phyloP scores from a whole-genome alignment of 2,113 vertebrate genomes.

The Bambusicola thoracicus region DNA sequence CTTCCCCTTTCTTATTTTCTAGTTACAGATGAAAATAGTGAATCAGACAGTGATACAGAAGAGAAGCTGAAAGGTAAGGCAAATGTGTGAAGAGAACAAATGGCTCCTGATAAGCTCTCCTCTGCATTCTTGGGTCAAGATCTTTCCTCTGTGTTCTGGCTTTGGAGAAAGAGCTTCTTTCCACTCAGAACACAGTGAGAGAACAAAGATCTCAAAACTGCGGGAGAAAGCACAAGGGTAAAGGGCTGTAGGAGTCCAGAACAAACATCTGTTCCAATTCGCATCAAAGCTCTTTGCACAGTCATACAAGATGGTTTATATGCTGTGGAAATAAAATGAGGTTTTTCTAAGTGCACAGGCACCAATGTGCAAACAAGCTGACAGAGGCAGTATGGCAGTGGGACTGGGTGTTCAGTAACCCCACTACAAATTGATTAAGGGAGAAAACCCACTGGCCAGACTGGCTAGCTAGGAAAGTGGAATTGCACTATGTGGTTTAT shows the following conservation, averaged over 20 bases:
- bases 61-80: slow-evolving; percentile 93
- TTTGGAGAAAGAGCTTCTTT: slow-evolving; percentile 11
- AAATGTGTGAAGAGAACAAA: background rate
- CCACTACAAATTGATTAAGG: background rate
- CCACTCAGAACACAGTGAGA: background rate
- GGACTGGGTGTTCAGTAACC: background rate
- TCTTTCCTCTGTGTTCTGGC: background rate
- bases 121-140: background rate
- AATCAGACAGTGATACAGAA: slow-evolving; percentile 96
- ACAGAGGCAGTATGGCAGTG: background rate
- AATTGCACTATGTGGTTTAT: background rate
- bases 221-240: background rate
- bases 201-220: background rate
- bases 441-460: background rate
- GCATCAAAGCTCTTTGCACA: background rate
- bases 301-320: background rate
- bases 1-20: background rate
- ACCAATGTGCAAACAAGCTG: background rate
- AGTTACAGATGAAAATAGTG: slow-evolving; percentile 97
- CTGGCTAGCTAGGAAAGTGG: background rate
- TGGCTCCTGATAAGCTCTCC: background rate
- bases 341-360: background rate
- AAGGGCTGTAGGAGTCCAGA: background rate
- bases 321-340: background rate
- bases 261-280: background rate